Base-by-base conservation (phyloP, 2,888 invertebrate species). In the Trichacis sp. region DNA sequence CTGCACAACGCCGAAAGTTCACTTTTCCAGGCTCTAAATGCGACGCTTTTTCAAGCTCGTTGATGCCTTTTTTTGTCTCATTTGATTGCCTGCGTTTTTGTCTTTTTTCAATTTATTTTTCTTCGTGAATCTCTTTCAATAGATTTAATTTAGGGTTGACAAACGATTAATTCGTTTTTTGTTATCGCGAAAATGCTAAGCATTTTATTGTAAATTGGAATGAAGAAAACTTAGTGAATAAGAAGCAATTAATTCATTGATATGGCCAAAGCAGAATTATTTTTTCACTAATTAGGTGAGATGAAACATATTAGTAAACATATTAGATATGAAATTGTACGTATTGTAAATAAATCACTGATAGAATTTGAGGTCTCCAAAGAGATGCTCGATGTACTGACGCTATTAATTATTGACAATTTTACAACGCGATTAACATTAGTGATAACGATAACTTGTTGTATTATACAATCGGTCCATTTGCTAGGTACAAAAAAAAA, bases 261-360 rank as follows among this genome's bases (percentile, higher is more conserved):
- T 61, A 68, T 69, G 71, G 81, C 81, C 81, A 83, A 82, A 81
- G 81, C 82, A 82, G 80, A 79, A 80, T 81, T 83, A 82, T 82
- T 83, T 83, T 83, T 82, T 78, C 81, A 82, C 79, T 81, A 76
- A 80, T 78, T 80, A 24, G 24, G 24, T n/a, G n/a, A n/a, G n/a
- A n/a, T n/a, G n/a, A n/a, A n/a, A 24, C 24, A 24, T 8, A n/a
- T n/a, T n/a, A 24, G 24, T 24, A 24, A 24, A 24, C 24, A 24
- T 24, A 8, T 3, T 24, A 42, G 20, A 59, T 43, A 33, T 60
- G 57, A 46, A 49, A 53, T 69, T 77, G 68, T 76, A 77, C 74
- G 71, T 75, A 75, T 70, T 79, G 78, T 79, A 79, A 54, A 79
- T 79, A 78, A 73, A 69, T 69, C 69, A 71, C 62, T 62, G 55